These are phyloP conservation scores for Leontopithecus rosalia DNA, from an alignment of 2,797 vertebrate genomes.

Conservation along the genomic window DNA sequence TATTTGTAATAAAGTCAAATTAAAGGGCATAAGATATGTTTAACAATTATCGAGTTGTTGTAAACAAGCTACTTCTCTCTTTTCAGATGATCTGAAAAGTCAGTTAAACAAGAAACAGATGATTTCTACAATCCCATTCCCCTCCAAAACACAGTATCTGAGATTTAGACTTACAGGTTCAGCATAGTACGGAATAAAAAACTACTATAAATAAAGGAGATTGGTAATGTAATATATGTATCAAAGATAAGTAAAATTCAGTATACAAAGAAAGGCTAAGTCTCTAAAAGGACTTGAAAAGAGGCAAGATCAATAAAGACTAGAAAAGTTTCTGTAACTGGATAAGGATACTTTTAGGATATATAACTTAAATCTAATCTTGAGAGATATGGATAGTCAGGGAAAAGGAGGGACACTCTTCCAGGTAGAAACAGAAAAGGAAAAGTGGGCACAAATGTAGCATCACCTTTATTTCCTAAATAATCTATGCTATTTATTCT, in stretches of 20 bases:
- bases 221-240: neutral
- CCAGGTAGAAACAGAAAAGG: conserved; percentile 2
- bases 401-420: neutral
- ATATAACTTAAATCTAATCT: neutral
- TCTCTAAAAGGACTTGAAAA: conserved; percentile 4
- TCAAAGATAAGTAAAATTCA: neutral
- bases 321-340: neutral
- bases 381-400: neutral
- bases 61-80: neutral
- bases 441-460: neutral
- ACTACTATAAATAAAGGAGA: neutral
- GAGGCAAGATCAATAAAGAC: neutral
- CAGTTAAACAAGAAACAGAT: neutral
- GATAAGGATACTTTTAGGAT: neutral
- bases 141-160: neutral
- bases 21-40: neutral
- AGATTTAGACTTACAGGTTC: neutral
- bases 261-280: neutral
- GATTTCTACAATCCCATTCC: neutral
- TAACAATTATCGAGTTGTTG: neutral
- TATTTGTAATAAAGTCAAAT: conserved; percentile 4
- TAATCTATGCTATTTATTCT: conserved; percentile 1
- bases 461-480: neutral
- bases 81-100: neutral
- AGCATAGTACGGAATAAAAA: neutral